phyloP scores from a whole-genome alignment of 2,797 vertebrate genomes.

The Gambusia yucatana region DNA sequence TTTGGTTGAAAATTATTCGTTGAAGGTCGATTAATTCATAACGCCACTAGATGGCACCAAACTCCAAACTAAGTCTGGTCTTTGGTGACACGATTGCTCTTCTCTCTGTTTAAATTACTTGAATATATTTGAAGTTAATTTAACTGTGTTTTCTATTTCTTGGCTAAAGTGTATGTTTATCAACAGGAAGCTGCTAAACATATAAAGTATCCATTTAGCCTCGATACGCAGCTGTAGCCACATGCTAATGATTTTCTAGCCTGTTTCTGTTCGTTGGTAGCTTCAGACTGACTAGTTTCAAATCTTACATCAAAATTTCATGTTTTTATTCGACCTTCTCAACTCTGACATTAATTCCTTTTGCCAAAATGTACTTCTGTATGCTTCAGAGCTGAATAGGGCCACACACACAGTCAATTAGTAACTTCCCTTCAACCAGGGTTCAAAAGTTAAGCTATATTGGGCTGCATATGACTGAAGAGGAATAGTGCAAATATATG shows the following conservation, averaged over 20 bases:
- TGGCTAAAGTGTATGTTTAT: background rate
- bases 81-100: background rate
- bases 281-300: background rate
- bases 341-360: background rate
- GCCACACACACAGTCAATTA: slow-evolving; percentile 61
- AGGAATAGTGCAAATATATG: slow-evolving; percentile 15
- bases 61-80: slow-evolving; percentile 14
- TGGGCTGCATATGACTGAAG: slow-evolving; percentile 15
- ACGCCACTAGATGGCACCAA: slow-evolving; percentile 63
- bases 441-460: slow-evolving; percentile 61
- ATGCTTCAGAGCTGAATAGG: slow-evolving; percentile 50
- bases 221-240: background rate
- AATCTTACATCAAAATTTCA: background rate
- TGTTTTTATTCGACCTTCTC: background rate
- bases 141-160: background rate
- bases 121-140: background rate
- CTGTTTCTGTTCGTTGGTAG: background rate
- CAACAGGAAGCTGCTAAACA: background rate
- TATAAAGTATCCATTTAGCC: background rate
- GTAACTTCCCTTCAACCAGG: slow-evolving; percentile 53
- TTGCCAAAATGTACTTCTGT: slow-evolving; percentile 1
- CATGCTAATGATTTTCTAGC: background rate
- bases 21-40: background rate
- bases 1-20: background rate
- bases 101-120: background rate